Base-by-base conservation (phyloP, 1,140 invertebrate species). In the Eufriesea mexicana region DNA sequence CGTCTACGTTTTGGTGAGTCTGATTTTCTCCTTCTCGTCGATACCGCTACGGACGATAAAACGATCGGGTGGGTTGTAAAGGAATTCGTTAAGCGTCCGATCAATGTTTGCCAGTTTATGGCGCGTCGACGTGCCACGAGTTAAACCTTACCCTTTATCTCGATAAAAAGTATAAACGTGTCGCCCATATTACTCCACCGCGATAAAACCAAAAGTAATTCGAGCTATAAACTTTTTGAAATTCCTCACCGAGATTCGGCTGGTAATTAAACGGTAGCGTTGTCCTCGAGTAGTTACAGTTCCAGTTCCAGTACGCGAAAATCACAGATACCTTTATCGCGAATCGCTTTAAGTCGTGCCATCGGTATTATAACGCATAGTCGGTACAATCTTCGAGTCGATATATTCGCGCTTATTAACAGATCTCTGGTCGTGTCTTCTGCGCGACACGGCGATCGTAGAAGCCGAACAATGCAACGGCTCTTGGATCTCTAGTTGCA, bases 1-100 rank as follows among this genome's bases (percentile, higher is more conserved):
- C 79, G 98, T 99, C 89, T 99, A 99, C 95, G 97, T 99, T 93
- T 76, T 94, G 93, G 94, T 94, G 75, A 94, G 94, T 92, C 25
- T 2, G 16, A 2, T 20, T 51, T 28, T 45, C 8, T 45, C 4
- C 59, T 59, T 6, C 18, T 35, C 7, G 9, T n/a, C 8, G 5
- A 25, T 8, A 0, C 0, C 16, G 8, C 23, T 12, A 16, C 5
- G 8, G 45, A 0, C 23, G 42, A n/a, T 45, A n/a, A 67, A 45
- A 45, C 64, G 1, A 54, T 54, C 16, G 9, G 35, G 20, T 42
- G 9, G 35, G n/a, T 16, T 8, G 59, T 9, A 2, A 45, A 67
- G 42, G 35, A 23, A 42, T 66, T 66, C 20, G 0, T 42, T 66
- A 66, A 42, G 5, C 25, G 8, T 5, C 23, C 57, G 57, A 62